Conservation (phyloP, 2,888 invertebrate genomes). For the Sipha maydis region DNA sequence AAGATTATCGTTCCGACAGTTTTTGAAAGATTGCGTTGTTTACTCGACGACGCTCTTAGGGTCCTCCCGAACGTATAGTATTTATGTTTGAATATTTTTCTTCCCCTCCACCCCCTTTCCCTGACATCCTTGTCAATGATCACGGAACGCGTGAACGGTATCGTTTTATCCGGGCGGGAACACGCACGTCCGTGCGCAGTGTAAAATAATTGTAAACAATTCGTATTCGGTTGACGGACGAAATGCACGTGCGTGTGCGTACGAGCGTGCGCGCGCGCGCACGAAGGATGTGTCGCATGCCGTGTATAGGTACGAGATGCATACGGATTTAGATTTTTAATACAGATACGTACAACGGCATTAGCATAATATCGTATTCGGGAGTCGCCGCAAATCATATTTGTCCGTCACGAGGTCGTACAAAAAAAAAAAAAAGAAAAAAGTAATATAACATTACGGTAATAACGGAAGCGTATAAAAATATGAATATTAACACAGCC, state of each 20-base stretch:
- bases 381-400: constrained; percentile 21
- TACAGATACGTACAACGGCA: constrained; percentile 18
- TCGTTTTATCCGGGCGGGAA: not conserved
- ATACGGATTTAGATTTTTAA: not conserved
- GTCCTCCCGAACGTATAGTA: not conserved
- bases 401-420: constrained; percentile 5
- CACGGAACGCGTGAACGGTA: not conserved
- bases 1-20: constrained; percentile 30
- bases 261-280: not conserved
- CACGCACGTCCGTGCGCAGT: not conserved
- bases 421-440: not conserved
- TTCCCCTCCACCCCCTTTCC: too few species aligned
- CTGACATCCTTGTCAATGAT: too few species aligned
- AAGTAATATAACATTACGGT: not conserved
- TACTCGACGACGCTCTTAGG: not conserved
- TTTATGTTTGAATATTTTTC: not conserved
- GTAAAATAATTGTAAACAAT: not conserved
- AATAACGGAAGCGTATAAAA: not conserved
- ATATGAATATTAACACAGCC: not conserved
- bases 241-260: not conserved
- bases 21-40: constrained; percentile 33
- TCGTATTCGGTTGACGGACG: not conserved
- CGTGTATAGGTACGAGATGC: too few species aligned
- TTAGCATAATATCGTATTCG: constrained; percentile 33
- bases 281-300: not conserved